phyloP scores from a whole-genome alignment of 2,113 vertebrate species.

The Bubo bubo region DNA sequence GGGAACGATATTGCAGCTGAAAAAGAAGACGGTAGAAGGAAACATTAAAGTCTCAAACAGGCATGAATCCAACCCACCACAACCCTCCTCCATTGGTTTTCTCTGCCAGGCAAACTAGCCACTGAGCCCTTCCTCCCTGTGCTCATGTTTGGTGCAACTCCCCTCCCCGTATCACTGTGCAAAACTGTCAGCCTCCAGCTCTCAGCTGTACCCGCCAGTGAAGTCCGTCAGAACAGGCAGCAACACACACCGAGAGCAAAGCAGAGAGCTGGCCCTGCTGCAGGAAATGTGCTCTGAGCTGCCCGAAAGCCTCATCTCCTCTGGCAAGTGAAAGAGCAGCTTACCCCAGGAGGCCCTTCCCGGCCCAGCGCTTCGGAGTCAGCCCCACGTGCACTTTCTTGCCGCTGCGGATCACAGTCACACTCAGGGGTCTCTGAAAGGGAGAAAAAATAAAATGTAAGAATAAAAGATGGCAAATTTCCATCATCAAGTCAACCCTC shows the following conservation, averaged over 20 bases:
- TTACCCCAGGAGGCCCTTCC: slow-evolving; percentile 93
- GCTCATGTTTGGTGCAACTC: not conserved
- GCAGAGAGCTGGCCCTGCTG: not conserved
- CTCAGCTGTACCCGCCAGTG: not conserved
- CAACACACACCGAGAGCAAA: not conserved
- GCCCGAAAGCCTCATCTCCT: not conserved
- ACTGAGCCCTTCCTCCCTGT: not conserved
- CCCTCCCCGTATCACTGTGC: accelerated
- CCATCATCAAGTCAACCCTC: not conserved
- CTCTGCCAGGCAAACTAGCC: not conserved
- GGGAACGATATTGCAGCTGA: slow-evolving; percentile 81
- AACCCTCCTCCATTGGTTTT: not conserved
- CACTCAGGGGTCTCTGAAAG: slow-evolving; percentile 84
- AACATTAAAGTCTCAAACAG: not conserved
- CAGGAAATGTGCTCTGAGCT: not conserved
- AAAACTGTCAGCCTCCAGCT: not conserved
- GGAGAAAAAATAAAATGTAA: not conserved
- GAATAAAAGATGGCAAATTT: not conserved
- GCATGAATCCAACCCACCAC: not conserved
- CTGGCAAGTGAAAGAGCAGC: not conserved
- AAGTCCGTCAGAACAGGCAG: not conserved
- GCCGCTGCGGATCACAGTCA: slow-evolving; percentile 83
- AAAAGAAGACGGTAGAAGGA: not conserved
- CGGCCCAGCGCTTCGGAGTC: slow-evolving; percentile 89
- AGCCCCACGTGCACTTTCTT: slow-evolving; percentile 83